Conservation (phyloP, 2,797 vertebrate species). For the Mormyrus hasselquistii region DNA sequence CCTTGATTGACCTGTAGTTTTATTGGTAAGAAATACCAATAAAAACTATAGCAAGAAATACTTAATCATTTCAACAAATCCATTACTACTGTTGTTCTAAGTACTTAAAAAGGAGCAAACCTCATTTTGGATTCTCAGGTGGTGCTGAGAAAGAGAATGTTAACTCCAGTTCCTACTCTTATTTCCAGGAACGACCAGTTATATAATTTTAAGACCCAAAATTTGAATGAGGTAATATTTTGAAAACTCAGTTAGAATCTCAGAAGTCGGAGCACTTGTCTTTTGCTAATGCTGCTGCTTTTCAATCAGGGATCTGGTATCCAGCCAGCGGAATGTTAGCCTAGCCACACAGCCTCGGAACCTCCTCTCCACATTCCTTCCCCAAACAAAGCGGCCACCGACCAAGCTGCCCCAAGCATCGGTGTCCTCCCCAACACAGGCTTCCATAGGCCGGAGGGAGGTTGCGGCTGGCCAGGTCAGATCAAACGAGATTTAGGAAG, state of each 20-base stretch:
- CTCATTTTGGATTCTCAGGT: not conserved
- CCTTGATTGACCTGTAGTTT: not conserved
- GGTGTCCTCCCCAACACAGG: slow-evolving; percentile 66
- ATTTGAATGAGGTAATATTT: not conserved
- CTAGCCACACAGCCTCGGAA: slow-evolving; percentile 71
- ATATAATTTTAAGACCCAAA: not conserved
- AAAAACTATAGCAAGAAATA: not conserved
- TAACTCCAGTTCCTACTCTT: not conserved
- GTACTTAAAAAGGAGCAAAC: not conserved
- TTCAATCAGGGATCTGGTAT: slow-evolving; percentile 74
- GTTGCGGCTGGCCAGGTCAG: slow-evolving; percentile 65
- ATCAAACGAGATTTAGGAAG: not conserved
- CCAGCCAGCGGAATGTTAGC: slow-evolving; percentile 69
- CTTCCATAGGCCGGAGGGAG: slow-evolving; percentile 69
- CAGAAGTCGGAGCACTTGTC: not conserved
- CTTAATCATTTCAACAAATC: not conserved
- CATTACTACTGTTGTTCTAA: not conserved
- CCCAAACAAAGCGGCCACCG: slow-evolving; percentile 73
- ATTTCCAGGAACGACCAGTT: not conserved
- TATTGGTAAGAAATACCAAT: not conserved
- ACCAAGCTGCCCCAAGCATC: slow-evolving; percentile 51
- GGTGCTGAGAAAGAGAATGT: not conserved
- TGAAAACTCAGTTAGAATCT: not conserved
- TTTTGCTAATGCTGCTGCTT: not conserved
- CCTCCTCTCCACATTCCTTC: slow-evolving; percentile 87